Percentiles rank a stretch among this genome's conserved stretches.
Evolutionary conservation across 2,797 vertebrate species (phyloP).

Genomic region (Novumbra hubbsi): DNA sequence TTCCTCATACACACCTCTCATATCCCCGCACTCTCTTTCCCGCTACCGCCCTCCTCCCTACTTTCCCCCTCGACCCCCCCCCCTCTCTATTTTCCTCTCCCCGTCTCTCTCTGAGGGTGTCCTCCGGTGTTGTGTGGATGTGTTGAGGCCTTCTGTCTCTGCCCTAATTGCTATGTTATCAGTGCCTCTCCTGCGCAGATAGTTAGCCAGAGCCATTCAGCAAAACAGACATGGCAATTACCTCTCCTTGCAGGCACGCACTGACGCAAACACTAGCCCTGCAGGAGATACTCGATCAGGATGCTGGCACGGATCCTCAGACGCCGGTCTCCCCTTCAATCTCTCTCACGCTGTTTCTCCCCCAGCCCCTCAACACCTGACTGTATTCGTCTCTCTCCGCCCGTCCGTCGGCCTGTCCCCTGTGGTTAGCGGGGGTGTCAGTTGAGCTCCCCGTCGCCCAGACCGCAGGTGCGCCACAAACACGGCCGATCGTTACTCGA

Average conservation of each 20-base stretch:
- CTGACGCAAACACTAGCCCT: constrained; percentile 42
- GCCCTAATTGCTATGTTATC: constrained; percentile 68
- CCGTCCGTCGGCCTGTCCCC: background rate
- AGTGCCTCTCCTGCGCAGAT: constrained; percentile 50
- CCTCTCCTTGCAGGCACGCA: constrained; percentile 25
- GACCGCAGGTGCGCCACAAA: background rate
- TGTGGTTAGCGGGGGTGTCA: background rate
- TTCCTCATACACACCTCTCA: background rate
- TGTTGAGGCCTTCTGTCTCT: constrained; percentile 44
- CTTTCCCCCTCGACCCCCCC: constrained; percentile 12
- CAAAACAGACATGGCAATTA: constrained; percentile 68
- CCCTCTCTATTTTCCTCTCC: constrained; percentile 12
- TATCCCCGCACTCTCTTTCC: background rate
- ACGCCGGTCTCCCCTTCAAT: constrained; percentile 12
- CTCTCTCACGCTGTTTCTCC: background rate
- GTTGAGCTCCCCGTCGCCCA: background rate
- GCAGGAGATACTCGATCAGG: constrained; percentile 49
- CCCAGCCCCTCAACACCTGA: background rate
- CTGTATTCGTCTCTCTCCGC: background rate
- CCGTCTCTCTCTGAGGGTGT: constrained; percentile 33
- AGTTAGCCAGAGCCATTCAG: constrained; percentile 51
- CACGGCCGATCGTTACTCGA: background rate
- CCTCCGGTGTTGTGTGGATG: constrained; percentile 46
- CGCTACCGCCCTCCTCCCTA: background rate
- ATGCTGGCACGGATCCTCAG: constrained; percentile 22